These are phyloP conservation scores for Callocephalon fimbriatum DNA, from an alignment of 2,113 vertebrate genomes.

Conservation along the genomic window DNA sequence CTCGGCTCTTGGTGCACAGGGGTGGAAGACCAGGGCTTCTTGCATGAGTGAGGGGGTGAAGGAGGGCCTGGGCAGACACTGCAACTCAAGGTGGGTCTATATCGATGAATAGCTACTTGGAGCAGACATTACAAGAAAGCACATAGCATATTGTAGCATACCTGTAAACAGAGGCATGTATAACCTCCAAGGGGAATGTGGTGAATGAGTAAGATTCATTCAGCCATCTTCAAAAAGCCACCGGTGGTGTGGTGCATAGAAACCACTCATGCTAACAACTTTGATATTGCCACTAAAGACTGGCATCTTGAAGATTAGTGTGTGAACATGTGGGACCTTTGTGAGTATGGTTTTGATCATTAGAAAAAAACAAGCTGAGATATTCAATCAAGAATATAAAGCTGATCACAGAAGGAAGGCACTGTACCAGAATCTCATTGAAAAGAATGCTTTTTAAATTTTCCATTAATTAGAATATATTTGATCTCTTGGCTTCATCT, in stretches of 20 bases:
- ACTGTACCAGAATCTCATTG: neutral
- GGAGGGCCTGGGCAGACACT: neutral
- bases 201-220: neutral
- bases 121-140: neutral
- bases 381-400: neutral
- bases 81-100: neutral
- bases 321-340: neutral
- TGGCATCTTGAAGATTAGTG: neutral
- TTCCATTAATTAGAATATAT: slow-evolving; percentile 45
- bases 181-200: neutral
- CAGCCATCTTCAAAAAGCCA: neutral
- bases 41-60: neutral
- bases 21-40: neutral
- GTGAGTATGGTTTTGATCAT: neutral
- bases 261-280: neutral
- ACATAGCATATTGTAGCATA: neutral
- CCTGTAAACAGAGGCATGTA: neutral
- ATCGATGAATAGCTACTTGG: neutral
- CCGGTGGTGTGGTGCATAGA: neutral
- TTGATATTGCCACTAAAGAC: neutral
- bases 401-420: neutral
- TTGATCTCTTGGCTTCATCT: slow-evolving; percentile 36
- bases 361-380: neutral
- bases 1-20: rapidly evolving
- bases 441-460: neutral